These are phyloP conservation scores for Microplitis deprimator DNA, from an alignment of 2,888 invertebrate species.

Conservation along the genomic window DNA sequence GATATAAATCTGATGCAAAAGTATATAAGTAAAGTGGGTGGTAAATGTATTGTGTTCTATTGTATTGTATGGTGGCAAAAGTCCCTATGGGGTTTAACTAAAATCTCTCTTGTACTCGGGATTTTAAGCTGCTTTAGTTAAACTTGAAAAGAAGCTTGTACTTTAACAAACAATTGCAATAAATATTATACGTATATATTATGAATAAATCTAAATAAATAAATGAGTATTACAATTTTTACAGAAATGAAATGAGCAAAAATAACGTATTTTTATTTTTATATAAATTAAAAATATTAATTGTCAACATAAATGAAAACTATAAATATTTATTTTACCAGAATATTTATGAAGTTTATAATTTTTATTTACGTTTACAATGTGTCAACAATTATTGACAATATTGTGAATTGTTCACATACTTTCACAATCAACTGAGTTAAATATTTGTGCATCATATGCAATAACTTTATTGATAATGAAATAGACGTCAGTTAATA, in stretches of 20 bases:
- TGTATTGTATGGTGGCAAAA: background rate
- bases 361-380: background rate
- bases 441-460: background rate
- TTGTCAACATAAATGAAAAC: background rate
- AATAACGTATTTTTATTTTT: background rate
- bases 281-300: background rate
- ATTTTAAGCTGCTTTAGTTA: slow-evolving; percentile 37
- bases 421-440: background rate
- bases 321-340: background rate
- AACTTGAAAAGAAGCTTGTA: slow-evolving; percentile 28
- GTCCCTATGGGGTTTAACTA: slow-evolving; percentile 7
- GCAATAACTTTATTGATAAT: background rate
- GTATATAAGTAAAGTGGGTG: background rate
- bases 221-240: background rate
- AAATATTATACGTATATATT: background rate
- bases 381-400: background rate
- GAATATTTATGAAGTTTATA: background rate
- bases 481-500: background rate
- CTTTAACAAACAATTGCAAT: slow-evolving; percentile 18
- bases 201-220: background rate
- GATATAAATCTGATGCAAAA: background rate
- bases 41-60: background rate
- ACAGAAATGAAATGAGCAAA: background rate
- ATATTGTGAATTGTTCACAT: background rate
- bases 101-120: background rate